phyloP scores from a whole-genome alignment of 2,888 invertebrate genomes.

The Hyles lineata region DNA sequence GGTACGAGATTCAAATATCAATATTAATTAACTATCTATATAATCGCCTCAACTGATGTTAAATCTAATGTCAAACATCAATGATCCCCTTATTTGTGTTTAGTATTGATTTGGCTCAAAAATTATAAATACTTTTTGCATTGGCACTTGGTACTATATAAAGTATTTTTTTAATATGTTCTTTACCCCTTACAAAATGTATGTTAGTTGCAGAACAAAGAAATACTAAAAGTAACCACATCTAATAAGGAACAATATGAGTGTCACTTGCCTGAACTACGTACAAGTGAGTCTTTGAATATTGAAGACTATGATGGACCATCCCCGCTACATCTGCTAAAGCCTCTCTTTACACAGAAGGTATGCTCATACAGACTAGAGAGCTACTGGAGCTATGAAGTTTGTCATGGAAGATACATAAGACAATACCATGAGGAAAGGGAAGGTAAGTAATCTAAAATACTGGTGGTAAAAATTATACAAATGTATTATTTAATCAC shows the following conservation, averaged over 20 bases:
- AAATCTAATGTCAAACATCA: too few relatives aligned
- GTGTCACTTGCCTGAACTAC: conserved; percentile 90
- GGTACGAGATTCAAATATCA: conserved; percentile 46
- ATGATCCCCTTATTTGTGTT: too few relatives aligned
- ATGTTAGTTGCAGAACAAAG: conserved; percentile 67
- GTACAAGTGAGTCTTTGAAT: conserved; percentile 80
- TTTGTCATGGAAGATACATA: conserved; percentile 96
- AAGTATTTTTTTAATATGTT: too few relatives aligned
- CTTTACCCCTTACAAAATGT: too few relatives aligned
- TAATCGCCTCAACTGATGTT: not conserved
- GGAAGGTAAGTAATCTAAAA: conserved; percentile 83
- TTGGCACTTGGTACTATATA: too few relatives aligned
- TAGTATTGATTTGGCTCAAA: too few relatives aligned
- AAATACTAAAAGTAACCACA: conserved; percentile 89
- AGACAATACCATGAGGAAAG: conserved; percentile 98
- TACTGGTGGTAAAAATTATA: not conserved
- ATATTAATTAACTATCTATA: not conserved
- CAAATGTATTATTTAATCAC: not conserved
- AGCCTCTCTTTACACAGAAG: conserved; percentile 90
- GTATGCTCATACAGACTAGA: conserved; percentile 94
- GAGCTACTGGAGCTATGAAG: conserved; percentile 98
- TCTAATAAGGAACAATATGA: conserved; percentile 92
- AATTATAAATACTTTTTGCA: too few relatives aligned
- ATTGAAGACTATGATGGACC: conserved; percentile 89
- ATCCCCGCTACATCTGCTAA: conserved; percentile 90